Evolutionary conservation across 2,797 vertebrate genomes (phyloP).

Genomic region (Monodelphis domestica): DNA sequence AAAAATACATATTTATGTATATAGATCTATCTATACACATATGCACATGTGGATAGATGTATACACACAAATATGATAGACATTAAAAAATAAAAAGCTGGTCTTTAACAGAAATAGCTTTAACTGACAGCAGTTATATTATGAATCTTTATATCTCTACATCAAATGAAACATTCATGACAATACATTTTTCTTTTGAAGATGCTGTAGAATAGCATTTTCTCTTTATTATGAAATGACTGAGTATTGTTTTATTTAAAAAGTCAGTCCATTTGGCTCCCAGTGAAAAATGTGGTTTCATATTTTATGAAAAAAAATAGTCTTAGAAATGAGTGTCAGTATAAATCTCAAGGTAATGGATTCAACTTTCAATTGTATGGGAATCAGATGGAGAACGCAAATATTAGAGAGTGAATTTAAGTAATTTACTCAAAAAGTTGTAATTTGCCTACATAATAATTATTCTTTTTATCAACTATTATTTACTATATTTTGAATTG

Average conservation of each 20-base stretch:
- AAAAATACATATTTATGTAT: not conserved
- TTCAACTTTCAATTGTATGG: constrained; percentile 70
- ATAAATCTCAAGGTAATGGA: constrained; percentile 76
- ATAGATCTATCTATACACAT: not conserved
- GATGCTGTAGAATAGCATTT: not conserved
- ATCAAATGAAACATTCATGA: not conserved
- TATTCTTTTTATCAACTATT: constrained; percentile 74
- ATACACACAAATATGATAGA: not conserved
- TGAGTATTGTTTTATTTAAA: constrained; percentile 31
- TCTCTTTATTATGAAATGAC: constrained; percentile 18
- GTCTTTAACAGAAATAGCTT: constrained; percentile 12
- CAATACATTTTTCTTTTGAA: constrained; percentile 25
- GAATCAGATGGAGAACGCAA: constrained; percentile 77
- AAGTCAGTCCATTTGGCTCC: constrained; percentile 40
- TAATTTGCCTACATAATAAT: constrained; percentile 73
- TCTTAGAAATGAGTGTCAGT: constrained; percentile 56
- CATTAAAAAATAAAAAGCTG: not conserved
- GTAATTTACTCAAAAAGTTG: constrained; percentile 78
- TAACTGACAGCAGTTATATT: not conserved
- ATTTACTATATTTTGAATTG: constrained; percentile 47
- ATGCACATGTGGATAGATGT: not conserved
- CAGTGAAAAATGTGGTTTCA: constrained; percentile 11
- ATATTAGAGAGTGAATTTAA: constrained; percentile 81
- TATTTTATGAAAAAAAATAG: constrained; percentile 47
- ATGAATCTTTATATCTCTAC: not conserved